Conservation (phyloP, 2,888 invertebrate genomes). For the Mayetiola destructor region DNA sequence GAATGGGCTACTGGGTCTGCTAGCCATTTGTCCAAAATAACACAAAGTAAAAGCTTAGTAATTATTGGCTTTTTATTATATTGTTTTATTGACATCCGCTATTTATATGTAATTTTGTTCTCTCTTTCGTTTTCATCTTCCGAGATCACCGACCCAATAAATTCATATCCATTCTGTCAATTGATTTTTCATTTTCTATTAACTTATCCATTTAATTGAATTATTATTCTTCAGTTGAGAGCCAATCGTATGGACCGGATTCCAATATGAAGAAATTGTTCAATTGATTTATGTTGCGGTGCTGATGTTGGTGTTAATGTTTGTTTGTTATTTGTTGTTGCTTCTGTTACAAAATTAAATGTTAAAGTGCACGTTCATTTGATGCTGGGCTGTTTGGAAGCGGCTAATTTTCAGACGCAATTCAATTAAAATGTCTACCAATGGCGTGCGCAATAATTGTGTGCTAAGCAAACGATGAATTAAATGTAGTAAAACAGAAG, state of each 20-base stretch:
- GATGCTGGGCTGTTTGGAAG: too few relatives aligned
- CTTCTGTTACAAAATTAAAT: neutral
- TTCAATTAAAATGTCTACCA: neutral
- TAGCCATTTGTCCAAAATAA: neutral
- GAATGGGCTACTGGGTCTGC: conserved; percentile 3
- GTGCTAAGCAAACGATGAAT: neutral
- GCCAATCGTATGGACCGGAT: too few relatives aligned
- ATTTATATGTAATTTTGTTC: neutral
- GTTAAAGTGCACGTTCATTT: neutral
- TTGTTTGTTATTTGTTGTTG: neutral
- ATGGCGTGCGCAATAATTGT: neutral
- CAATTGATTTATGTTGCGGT: too few relatives aligned
- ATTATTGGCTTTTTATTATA: neutral
- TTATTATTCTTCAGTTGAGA: neutral
- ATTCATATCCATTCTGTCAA: too few relatives aligned
- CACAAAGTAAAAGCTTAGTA: neutral
- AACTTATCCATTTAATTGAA: conserved; percentile 7
- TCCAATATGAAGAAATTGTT: too few relatives aligned
- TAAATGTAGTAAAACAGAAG: too few relatives aligned
- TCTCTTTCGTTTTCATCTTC: neutral
- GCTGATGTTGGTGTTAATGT: neutral
- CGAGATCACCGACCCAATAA: too few relatives aligned
- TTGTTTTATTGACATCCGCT: conserved; percentile 6
- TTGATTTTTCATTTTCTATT: too few relatives aligned
- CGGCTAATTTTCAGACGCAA: neutral